Evolutionary conservation across 2,888 invertebrate species (phyloP), one percentile per base, ranked within the genome.

Genomic region (Limulus polyphemus): DNA sequence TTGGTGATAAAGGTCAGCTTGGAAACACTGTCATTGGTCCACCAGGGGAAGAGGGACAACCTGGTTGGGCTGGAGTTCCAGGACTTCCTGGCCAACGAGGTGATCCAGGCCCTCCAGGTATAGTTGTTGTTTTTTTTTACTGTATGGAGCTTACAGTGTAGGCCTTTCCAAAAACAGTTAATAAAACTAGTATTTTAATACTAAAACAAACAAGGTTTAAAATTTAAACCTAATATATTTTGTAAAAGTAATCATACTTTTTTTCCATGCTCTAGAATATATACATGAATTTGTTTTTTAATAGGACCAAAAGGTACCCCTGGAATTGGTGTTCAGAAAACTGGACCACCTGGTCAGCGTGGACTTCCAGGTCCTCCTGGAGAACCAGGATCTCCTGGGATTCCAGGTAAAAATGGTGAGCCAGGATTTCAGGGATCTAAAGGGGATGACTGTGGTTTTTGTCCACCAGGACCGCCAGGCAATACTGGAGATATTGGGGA

Each of bases 401-500:
- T 77, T 56, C 77, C 77, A 10, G 89, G 88, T 56, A 74, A 81
- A 0, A 76, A 78, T 47, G 79, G 78, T 50, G 60, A 64, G 3
- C 61, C 71, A 17, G 80, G 80, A 61, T 60, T 62, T 51, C 58
- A 66, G 62, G 71, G 71, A 10, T 55, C 47, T 3, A 62, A 62
- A 58, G 71, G 71, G 49, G 74, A 75, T 47, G 74, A 75, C 61
- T 74, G 91, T 13, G 73, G 80, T 56, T 80, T 81, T 68, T 89
- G 90, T 16, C 71, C 75, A 2, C 81, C 80, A 47, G 90, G 90
- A 48, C 69, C 69, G 2, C 74, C 71, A 13, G 85, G 85, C 49
- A 70, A 65, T 0, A 80, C 79, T 72, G 87, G 88, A 67, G 74
- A 78, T 17, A 62, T 67, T 13, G 88, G 88, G 60, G 84, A 84